phyloP scores from a whole-genome alignment of 2,797 vertebrate genomes.

The Philypnodon macrostomus region DNA sequence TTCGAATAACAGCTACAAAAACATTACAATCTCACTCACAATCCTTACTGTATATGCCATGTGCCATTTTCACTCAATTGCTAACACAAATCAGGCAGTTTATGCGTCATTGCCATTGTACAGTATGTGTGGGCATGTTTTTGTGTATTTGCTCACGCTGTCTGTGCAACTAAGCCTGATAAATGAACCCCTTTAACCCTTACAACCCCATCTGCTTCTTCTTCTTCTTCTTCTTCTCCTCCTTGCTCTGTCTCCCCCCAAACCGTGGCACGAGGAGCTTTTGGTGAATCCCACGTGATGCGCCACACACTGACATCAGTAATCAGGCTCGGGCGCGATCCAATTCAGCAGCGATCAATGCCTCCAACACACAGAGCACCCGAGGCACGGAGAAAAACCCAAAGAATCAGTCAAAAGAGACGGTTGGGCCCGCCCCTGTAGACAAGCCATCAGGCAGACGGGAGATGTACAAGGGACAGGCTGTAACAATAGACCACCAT shows the following conservation, averaged over 20 bases:
- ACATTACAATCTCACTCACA: no score
- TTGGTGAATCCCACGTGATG: conserved; percentile 61
- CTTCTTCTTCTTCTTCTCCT: not conserved
- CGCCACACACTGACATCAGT: conserved; percentile 68
- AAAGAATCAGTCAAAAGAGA: conserved; percentile 52
- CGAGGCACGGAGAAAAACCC: conserved; percentile 46
- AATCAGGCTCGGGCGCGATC: conserved; percentile 71
- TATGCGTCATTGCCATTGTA: conserved; percentile 30
- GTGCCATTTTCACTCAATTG: conserved; percentile 17
- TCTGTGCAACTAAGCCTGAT: conserved; percentile 57
- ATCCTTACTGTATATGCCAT: not conserved
- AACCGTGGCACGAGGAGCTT: conserved; percentile 47
- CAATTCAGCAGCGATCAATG: conserved; percentile 76
- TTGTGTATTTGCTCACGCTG: conserved; percentile 28
- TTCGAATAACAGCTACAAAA: no score
- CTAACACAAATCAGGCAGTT: conserved; percentile 19
- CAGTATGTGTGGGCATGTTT: conserved; percentile 50
- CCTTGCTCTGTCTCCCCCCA: conserved; percentile 2
- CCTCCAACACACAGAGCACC: conserved; percentile 59
- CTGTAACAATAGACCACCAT: conserved; percentile 38
- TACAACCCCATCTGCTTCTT: not conserved
- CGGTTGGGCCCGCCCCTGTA: conserved; percentile 44
- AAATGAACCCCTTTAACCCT: conserved; percentile 28
- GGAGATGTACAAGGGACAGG: conserved; percentile 28
- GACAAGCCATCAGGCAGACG: conserved; percentile 53